phyloP scores from a whole-genome alignment of 2,113 vertebrate species.

The Seriola quinqueradiata region DNA sequence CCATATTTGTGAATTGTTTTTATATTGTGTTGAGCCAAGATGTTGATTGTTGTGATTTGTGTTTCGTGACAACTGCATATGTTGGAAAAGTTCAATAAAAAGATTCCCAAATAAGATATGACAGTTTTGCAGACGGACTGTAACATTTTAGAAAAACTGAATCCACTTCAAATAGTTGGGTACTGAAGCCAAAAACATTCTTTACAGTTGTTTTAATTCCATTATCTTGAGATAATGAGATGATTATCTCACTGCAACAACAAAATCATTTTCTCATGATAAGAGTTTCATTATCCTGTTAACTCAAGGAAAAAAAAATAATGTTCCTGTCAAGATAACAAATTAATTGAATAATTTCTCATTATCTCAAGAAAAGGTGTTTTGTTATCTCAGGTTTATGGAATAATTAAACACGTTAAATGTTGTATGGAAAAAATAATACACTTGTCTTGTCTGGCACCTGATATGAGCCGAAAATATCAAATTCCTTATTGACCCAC shows the following conservation, averaged over 20 bases:
- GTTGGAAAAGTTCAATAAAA: too few relatives aligned
- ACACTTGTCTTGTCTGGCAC: too few relatives aligned
- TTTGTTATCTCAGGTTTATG: neutral
- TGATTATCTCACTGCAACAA: neutral
- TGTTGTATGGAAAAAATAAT: neutral
- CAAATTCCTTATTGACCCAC: neutral
- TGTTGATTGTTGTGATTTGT: too few relatives aligned
- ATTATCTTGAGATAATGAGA: neutral
- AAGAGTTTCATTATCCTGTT: neutral
- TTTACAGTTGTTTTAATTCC: neutral
- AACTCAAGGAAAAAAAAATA: neutral
- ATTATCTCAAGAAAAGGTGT: neutral
- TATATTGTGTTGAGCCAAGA: too few relatives aligned
- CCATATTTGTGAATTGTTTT: too few relatives aligned
- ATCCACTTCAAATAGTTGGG: too few relatives aligned
- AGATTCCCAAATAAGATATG: too few relatives aligned
- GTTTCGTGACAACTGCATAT: too few relatives aligned
- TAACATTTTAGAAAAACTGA: too few relatives aligned
- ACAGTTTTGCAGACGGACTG: too few relatives aligned
- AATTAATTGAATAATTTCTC: neutral
- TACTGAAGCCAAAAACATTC: too few relatives aligned
- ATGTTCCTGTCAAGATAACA: neutral
- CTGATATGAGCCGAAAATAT: slow-evolving; percentile 7
- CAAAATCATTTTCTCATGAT: slow-evolving; percentile 4
- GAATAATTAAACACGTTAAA: neutral